Base-by-base conservation (phyloP, 2,888 invertebrate species). In the Pseudococcus jackbeardsleyi region DNA sequence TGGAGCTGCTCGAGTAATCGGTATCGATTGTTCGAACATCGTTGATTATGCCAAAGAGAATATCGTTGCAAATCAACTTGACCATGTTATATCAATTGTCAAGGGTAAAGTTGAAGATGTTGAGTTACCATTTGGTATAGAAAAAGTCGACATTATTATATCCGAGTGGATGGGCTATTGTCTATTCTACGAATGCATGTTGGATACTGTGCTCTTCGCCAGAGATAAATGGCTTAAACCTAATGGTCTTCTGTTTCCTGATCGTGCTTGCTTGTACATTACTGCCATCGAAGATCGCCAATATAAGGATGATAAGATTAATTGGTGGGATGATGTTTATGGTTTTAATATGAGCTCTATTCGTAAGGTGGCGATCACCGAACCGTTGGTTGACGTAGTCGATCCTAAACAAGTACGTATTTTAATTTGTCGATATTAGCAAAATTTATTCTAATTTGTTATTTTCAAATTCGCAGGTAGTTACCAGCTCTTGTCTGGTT, bases 261-360 rank as follows among this genome's bases (percentile, higher is more conserved):
- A 94, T 91, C 92, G 95, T 91, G 99, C 99, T 90, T 98, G 98
- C 0, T 93, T 99, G 72, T 99, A 97, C 92, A 95, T 99, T 88
- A 97, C 97, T 89, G 96, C 96, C 33, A 97, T 97, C 89, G 97
- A 97, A 92, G 99, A 99, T 92, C 94, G 99, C 26, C 99, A 99
- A 93, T 99, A 99, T 93, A 99, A 99, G 92, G 99, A 99, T 91
- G 99, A 99, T 92, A 99, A 99, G 93, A 99, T 99, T 90, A 99
- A 99, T 93, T 99, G 99, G 99, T 99, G 99, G 99, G 98, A 99
- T 91, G 98, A 98, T 92, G 99, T 99, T 1, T 99, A 99, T 91
- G 99, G 99, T 85, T 99, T 99, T 91, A 97, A 99, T 92, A 99
- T 99, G 99, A 98, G 97, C 90, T 97, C 97, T 90, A 99, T 99